Evolutionary conservation across 2,888 invertebrate genomes (phyloP).

Genomic region (Folsomia candida): DNA sequence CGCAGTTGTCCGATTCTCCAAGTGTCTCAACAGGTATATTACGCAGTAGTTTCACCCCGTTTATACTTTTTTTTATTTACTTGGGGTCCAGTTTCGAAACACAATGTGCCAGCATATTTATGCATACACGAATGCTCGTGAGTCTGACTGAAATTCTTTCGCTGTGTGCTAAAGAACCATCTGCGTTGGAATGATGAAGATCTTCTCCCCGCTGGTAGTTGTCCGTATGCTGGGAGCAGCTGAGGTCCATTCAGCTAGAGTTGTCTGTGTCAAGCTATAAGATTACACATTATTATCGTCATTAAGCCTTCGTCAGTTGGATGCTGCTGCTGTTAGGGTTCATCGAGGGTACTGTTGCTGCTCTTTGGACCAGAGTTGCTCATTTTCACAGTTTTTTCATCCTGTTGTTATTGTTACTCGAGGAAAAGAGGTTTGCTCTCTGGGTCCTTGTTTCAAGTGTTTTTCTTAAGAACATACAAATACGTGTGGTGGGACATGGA

Average conservation of each 20-base stretch:
- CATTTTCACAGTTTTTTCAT: neutral
- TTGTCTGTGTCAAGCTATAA: neutral
- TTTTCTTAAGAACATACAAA: too few relatives aligned
- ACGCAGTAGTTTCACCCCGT: too few relatives aligned
- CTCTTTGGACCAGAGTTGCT: too few relatives aligned
- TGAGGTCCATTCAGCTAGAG: neutral
- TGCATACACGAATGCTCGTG: neutral
- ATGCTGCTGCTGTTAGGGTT: neutral
- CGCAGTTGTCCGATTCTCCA: slow-evolving; percentile 78
- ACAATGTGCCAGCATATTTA: too few relatives aligned
- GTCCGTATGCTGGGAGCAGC: neutral
- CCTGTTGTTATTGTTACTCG: neutral
- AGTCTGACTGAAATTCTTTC: neutral
- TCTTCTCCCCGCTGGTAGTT: neutral
- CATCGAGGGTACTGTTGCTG: neutral
- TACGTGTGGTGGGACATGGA: too few relatives aligned
- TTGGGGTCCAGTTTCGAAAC: slow-evolving; percentile 9
- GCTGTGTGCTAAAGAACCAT: neutral
- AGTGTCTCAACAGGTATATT: slow-evolving; percentile 55
- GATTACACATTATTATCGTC: neutral
- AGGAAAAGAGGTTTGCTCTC: neutral
- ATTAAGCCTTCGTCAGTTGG: neutral
- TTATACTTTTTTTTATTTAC: slow-evolving; percentile 1
- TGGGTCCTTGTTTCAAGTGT: neutral
- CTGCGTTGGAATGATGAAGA: neutral